phyloP scores from a whole-genome alignment of 2,113 vertebrate species.

The Pyxicephalus adspersus region DNA sequence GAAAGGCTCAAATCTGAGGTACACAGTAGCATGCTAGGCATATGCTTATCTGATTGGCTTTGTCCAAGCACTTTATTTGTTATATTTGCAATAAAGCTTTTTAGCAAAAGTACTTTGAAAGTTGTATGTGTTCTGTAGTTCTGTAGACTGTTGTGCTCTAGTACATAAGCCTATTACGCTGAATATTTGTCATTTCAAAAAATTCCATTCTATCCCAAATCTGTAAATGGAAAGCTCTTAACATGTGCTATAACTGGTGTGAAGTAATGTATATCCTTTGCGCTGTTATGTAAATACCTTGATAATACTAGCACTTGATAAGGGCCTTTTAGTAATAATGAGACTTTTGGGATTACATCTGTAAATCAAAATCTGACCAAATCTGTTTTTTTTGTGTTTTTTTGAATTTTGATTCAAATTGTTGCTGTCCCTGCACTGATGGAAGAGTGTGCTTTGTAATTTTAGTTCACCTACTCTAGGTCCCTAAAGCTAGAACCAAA shows the following conservation, averaged over 20 bases:
- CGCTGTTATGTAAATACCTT: no score
- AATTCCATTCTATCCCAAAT: not conserved
- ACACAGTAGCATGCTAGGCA: slow-evolving; percentile 30
- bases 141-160: slow-evolving; percentile 50
- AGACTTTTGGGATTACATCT: no score
- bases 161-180: slow-evolving; percentile 49
- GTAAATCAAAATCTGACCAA: no score
- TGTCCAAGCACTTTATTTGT: slow-evolving; percentile 38
- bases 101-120: slow-evolving; percentile 55
- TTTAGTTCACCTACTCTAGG: no score
- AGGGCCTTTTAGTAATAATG: no score
- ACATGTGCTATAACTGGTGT: not conserved
- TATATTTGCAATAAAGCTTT: slow-evolving; percentile 44
- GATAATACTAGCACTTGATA: no score
- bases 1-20: slow-evolving; percentile 41
- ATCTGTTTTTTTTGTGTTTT: no score
- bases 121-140: slow-evolving; percentile 44
- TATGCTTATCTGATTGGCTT: slow-evolving; percentile 39
- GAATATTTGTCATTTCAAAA: slow-evolving; percentile 45
- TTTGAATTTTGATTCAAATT: no score
- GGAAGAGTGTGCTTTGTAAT: no score
- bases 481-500: no score
- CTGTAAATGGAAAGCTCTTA: not conserved
- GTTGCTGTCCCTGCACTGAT: no score
- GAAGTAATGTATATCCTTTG: no score